Evolutionary conservation across 1,140 invertebrate species (phyloP).

Genomic region (Probaryconus sp.): DNA sequence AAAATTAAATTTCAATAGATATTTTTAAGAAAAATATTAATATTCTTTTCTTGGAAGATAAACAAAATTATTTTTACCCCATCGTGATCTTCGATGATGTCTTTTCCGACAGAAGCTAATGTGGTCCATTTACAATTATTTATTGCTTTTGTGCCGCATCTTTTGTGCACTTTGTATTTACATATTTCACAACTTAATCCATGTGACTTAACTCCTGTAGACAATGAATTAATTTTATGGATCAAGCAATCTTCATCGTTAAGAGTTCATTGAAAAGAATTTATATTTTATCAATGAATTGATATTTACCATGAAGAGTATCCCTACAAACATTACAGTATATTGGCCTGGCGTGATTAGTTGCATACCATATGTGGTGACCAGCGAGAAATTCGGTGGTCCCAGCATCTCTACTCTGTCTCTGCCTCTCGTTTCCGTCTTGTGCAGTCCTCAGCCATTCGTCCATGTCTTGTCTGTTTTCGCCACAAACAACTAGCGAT

Average conservation of each 20-base stretch:
- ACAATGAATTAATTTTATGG: conserved; percentile 17
- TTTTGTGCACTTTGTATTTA: conserved; percentile 97
- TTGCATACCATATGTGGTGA: conserved; percentile 95
- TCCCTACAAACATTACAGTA: conserved; percentile 98
- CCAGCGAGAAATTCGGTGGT: conserved; percentile 88
- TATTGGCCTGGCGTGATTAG: conserved; percentile 94
- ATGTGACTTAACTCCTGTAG: conserved; percentile 91
- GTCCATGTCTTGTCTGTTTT: conserved; percentile 91
- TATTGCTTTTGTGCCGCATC: conserved; percentile 93
- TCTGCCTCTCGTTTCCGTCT: conserved; percentile 84
- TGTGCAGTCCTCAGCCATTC: conserved; percentile 90
- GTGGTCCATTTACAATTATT: conserved; percentile 99
- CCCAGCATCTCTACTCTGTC: conserved; percentile 80
- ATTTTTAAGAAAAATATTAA: conserved; percentile 17
- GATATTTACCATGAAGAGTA: conserved; percentile 88
- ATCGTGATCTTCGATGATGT: conserved; percentile 95
- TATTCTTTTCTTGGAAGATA: too few species aligned
- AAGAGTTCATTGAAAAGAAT: too few species aligned
- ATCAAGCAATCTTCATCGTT: too few species aligned
- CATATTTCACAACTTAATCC: conserved; percentile 97
- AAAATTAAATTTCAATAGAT: too few species aligned
- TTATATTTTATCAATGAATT: too few species aligned
- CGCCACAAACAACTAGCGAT: conserved; percentile 89
- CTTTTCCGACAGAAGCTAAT: conserved; percentile 92
- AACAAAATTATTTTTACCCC: conserved; percentile 87